phyloP scores from a whole-genome alignment of 2,888 invertebrate species.

The Aradus depressus region DNA sequence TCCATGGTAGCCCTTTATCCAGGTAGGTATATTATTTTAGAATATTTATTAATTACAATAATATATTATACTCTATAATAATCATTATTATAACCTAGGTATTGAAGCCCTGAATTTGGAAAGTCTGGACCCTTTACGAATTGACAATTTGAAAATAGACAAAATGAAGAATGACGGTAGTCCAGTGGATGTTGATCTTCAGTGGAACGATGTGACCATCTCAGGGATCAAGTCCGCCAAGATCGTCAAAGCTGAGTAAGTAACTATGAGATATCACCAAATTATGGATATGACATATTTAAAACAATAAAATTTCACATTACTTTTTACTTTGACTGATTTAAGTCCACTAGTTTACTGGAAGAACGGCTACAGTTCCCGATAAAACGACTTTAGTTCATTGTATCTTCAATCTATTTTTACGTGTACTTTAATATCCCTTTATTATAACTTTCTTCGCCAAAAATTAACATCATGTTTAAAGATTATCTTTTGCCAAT shows the following conservation, averaged over 20 bases:
- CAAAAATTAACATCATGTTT: too few relatives aligned
- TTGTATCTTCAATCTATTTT: too few relatives aligned
- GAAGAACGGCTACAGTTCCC: too few relatives aligned
- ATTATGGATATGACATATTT: not conserved
- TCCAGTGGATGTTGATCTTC: conserved; percentile 25
- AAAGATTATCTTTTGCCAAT: too few relatives aligned
- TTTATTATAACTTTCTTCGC: too few relatives aligned
- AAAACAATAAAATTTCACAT: not conserved
- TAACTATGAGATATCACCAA: too few relatives aligned
- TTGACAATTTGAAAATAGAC: conserved; percentile 22
- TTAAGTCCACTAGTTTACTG: too few relatives aligned
- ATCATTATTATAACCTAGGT: not conserved
- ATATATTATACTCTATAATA: not conserved
- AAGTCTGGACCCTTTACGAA: conserved; percentile 24
- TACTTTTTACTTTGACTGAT: too few relatives aligned
- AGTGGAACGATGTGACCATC: conserved; percentile 20
- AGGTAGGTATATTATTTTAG: not conserved
- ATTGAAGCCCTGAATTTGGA: conserved; percentile 12
- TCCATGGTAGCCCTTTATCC: conserved; percentile 2
- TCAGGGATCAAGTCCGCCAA: conserved; percentile 21
- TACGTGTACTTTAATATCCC: too few relatives aligned
- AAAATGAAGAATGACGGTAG: conserved; percentile 21
- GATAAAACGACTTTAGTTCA: too few relatives aligned
- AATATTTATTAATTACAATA: not conserved
- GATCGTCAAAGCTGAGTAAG: conserved; percentile 25